These are phyloP conservation scores for Theristus sp. DNA, from an alignment of 2,888 invertebrate species.

Conservation along the genomic window DNA sequence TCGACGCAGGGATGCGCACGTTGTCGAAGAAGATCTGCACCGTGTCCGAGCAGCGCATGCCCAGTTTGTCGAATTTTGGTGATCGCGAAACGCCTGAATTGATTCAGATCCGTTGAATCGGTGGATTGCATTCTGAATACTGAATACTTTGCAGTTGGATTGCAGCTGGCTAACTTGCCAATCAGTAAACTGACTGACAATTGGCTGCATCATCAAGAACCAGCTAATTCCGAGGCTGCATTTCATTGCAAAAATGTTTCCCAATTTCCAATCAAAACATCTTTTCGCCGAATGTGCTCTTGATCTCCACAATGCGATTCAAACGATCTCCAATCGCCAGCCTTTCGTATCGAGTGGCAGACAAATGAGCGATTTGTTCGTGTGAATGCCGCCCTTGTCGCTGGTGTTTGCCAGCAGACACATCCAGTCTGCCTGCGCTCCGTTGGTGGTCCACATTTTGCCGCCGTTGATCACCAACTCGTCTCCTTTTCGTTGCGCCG, in stretches of 20 bases:
- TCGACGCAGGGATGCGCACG: constrained; percentile 35
- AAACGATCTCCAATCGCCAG: too few relatives aligned
- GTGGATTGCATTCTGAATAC: neutral
- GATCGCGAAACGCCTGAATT: constrained; percentile 29
- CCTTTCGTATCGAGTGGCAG: constrained; percentile 37
- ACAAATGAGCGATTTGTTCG: constrained; percentile 40
- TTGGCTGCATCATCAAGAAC: too few relatives aligned
- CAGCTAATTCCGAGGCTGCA: too few relatives aligned
- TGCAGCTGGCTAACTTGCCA: neutral
- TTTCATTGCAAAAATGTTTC: too few relatives aligned
- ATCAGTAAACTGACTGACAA: neutral
- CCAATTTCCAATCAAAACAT: too few relatives aligned
- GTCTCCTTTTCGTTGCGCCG: constrained; percentile 33
- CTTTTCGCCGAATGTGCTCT: too few relatives aligned
- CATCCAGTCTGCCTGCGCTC: constrained; percentile 41
- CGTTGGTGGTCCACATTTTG: constrained; percentile 43
- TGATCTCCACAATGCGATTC: too few relatives aligned
- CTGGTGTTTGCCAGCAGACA: constrained; percentile 39
- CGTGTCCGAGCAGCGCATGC: constrained; percentile 39
- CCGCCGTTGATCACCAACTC: constrained; percentile 40
- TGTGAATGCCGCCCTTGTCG: constrained; percentile 28
- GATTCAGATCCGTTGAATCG: neutral
- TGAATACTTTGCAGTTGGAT: too few relatives aligned
- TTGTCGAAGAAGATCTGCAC: constrained; percentile 40
- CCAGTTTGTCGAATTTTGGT: constrained; percentile 37